Evolutionary conservation across 1,140 invertebrate species (phyloP), one percentile per base, ranked within the genome.

Genomic region (Plectrocnemia conspersa): DNA sequence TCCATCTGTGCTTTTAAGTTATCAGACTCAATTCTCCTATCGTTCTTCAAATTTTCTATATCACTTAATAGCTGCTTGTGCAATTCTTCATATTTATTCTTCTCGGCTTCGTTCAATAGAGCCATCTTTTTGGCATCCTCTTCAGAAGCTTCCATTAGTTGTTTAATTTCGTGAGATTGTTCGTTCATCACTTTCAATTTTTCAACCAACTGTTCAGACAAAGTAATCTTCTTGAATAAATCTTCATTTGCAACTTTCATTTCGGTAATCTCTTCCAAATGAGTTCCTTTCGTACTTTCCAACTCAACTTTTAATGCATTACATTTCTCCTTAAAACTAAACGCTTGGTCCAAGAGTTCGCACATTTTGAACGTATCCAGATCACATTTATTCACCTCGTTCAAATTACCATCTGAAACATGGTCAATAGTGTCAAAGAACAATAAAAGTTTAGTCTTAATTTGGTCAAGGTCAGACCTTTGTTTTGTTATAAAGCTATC

Each of bases 241-340:
- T 76, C 64, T 71, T 78, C 63, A 67, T 76, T 66, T 67, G 41
- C 45, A 16, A 53, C 48, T 42, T 40, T 48, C 7, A 64, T 36
- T 47, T 62, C 47, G 18, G 24, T 57, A 9, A 50, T 42, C 55
- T 32, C 59, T 27, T 54, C 41, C 2, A 45, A 41, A 46, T 88
- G 83, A 1, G 76, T 77, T 23, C 79, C 58, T 61, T 78, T 79
- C 54, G 83, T 82, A 2, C 75, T 76, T 62, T 86, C 82, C 9
- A 73, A 45, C 65, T 87, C 82, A 5, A 68, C 40, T 38, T 50
- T 19, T 24, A 50, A 50, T 32, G 16, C 63, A 42, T 60, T 59
- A 58, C 69, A 67, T 59, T 68, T 71, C 45, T 64, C 60, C 65
- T 68, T 69, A 49, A 72, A 59, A 52, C 67, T 59, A 13, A 57